Evolutionary conservation across 2,797 vertebrate species (phyloP), one percentile per base, ranked within the genome.

Genomic region (Fistularia commersonii): DNA sequence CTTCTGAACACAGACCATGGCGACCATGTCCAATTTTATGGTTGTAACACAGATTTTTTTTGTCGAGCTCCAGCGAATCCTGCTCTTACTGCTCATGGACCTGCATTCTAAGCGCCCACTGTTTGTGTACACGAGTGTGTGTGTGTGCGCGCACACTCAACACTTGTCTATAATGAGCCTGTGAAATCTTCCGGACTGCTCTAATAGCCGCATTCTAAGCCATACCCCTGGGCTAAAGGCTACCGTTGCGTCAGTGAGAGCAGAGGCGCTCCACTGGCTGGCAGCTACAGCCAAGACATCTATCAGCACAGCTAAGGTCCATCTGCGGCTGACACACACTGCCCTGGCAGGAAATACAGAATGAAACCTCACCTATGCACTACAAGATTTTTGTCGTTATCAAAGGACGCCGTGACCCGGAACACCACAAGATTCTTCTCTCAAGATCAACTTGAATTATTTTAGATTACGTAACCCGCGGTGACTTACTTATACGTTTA

Each of bases 161-260:
- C 72, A 52, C 70, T 80, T 50, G 48, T 65, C 63, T 76, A 66
- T 86, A 89, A 89, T 82, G 79, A 90, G 83, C 82, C 77, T 37
- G 55, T 80, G 75, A 83, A 82, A 84, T 87, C 79, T 82, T 77
- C 61, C 45, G 65, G 51, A 57, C 72, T 48, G 74, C 79, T 85
- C 77, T 82, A 82, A 86, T 83, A 79, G 87, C 73, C 67, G 76
- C 73, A 69, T 74, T 74, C 69, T 72, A 66, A 87, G 78, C 74
- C 74, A 41, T 72, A 73, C 70, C 84, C 71, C 69, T 45, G 64
- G 67, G 82, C 80, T 57, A 74, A 61, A 73, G 63, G 65, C 64
- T 77, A 41, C 45, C 14, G 53, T 11, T 46, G 67, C 46, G 62
- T 74, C 41, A 42, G 62, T 74, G 77, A 64, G 69, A 76, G 66